A percentile compares a stretch with the other conserved stretches of the same genome.
Conservation (phyloP, 64 coral and sea anemone genomes). For the Montipora cactus region DNA sequence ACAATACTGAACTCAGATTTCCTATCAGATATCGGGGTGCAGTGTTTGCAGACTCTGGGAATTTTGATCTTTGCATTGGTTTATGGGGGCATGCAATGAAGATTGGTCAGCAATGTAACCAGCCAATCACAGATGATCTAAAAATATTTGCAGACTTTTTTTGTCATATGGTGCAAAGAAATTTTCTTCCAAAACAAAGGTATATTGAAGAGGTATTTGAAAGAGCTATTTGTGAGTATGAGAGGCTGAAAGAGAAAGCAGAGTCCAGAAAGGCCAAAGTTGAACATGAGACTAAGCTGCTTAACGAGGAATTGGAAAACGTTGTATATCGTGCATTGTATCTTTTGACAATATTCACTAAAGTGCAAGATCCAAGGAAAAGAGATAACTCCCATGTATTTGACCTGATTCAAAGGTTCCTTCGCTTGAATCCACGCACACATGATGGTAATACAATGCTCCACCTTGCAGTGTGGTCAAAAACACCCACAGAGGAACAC, state of each 20-base stretch:
- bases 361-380: slow-evolving; percentile 58
- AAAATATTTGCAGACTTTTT: slow-evolving; percentile 89
- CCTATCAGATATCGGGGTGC: slow-evolving; percentile 83
- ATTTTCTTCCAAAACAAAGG: slow-evolving; percentile 57
- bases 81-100: slow-evolving; percentile 91
- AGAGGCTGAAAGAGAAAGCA: slow-evolving; percentile 76
- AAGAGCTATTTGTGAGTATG: slow-evolving; percentile 65
- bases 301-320: slow-evolving; percentile 65
- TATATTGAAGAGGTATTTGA: slow-evolving; percentile 59
- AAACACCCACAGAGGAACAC: slow-evolving; percentile 85
- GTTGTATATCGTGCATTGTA: slow-evolving; percentile 77
- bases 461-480: slow-evolving; percentile 74
- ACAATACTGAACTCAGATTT: slow-evolving; percentile 74
- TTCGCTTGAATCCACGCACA: slow-evolving; percentile 74
- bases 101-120: slow-evolving; percentile 79
- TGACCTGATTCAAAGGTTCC: slow-evolving; percentile 66
- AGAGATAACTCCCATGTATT: slow-evolving; percentile 42
- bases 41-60: slow-evolving; percentile 85
- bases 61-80: slow-evolving; percentile 82
- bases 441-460: slow-evolving; percentile 58
- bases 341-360: slow-evolving; percentile 76
- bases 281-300: slow-evolving; percentile 30
- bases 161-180: slow-evolving; percentile 85
- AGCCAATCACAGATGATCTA: slow-evolving; percentile 67
- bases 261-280: slow-evolving; percentile 13